Base-by-base conservation (phyloP, 2,888 invertebrate species). In the Lampropteryx suffumata region DNA sequence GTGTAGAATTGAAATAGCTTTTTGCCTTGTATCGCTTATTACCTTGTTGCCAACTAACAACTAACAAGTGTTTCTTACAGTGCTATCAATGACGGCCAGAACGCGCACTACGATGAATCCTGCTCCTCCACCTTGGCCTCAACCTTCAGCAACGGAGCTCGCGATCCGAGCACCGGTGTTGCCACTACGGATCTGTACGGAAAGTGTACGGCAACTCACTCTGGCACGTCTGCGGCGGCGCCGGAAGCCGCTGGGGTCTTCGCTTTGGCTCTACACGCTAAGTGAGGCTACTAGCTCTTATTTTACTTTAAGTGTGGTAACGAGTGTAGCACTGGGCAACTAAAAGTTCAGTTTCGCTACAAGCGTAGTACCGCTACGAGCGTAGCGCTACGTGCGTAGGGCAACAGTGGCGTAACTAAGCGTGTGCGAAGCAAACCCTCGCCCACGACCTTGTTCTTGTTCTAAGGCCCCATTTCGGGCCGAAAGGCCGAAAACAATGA, bases 181-280 rank as follows among this genome's bases (percentile, higher is more conserved):
- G 99, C 99, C 7, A 99, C 99, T 2, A 99, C 99, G 0, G 99
- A 99, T 87, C 89, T 99, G 60, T 99, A 99, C 82, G 99, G 99
- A 4, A 97, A 99, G 84, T 99, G 99, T 78, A 99, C 99, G 1
- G 98, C 98, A 24, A 98, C 98, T 0, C 99, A 99, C 88, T 99
- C 99, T 0, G 99, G 99, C 33, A 99, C 99, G 0, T 99, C 99
- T 3, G 99, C 99, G 0, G 99, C 99, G 0, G 99, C 99, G 5
- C 99, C 99, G 0, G 99, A 99, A 86, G 99, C 99, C 4, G 99
- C 99, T 7, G 99, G 99, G 5, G 98, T 99, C 8, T 99, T 98
- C 82, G 99, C 99, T 1, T 90, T 99, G 46, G 99, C 99, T 2
- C 90, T 99, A 9, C 52, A 52, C 13, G 52, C 52, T 3, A 52